phyloP scores from a whole-genome alignment of 2,797 vertebrate species.

The Glyptemys insculpta region DNA sequence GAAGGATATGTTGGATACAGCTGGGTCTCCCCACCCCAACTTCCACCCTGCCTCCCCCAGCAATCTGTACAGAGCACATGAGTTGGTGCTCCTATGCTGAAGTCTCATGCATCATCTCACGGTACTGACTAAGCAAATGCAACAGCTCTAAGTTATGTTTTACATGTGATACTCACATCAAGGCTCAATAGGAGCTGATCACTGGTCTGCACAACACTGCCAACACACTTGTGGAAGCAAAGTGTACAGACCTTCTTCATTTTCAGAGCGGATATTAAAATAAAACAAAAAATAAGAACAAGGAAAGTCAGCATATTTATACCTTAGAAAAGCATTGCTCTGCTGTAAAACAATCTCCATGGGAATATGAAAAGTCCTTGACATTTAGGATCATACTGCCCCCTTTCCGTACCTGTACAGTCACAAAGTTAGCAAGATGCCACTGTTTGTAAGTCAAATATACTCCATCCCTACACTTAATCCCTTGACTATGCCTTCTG shows the following conservation, averaged over 20 bases:
- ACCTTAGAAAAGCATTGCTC: neutral
- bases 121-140: neutral
- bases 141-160: neutral
- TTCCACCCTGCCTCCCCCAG: neutral
- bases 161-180: conserved; percentile 82
- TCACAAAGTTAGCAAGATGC: neutral
- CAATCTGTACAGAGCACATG: neutral
- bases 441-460: neutral
- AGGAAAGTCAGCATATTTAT: conserved; percentile 30
- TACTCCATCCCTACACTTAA: neutral
- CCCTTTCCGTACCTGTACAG: neutral
- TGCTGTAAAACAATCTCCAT: neutral
- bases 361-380: neutral
- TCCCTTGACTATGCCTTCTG: neutral
- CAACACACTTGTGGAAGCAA: conserved; percentile 87
- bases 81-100: neutral
- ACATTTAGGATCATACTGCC: neutral
- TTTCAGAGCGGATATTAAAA: conserved; percentile 84
- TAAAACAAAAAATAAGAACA: conserved; percentile 82
- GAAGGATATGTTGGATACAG: conserved; percentile 13
- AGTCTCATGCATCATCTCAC: neutral
- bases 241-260: conserved; percentile 89
- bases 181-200: conserved; percentile 82
- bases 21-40: neutral
- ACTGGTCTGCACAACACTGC: neutral